A percentile compares a stretch with the other conserved stretches of the same genome.
These are phyloP conservation scores for Phalacrocorax aristotelis DNA, from an alignment of 2,113 vertebrate genomes.

Conservation along the genomic window DNA sequence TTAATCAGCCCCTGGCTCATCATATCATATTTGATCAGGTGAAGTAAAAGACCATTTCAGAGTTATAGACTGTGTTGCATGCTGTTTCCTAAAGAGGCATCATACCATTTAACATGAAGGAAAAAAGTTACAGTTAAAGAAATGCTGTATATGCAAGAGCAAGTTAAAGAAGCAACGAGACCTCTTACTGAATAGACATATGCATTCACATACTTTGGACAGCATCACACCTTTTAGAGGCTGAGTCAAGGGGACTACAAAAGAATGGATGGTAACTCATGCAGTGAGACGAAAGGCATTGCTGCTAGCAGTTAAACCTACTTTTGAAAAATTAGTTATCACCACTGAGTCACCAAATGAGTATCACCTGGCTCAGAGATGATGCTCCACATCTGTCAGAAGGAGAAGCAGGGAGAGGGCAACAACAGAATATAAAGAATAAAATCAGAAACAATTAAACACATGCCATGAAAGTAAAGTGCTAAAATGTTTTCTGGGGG, in stretches of 20 bases:
- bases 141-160: neutral
- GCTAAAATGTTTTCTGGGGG: neutral
- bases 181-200: neutral
- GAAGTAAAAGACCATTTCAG: neutral
- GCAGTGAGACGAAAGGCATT: neutral
- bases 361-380: neutral
- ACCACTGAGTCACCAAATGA: neutral
- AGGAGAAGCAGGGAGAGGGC: neutral
- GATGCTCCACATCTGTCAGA: neutral
- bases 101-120: neutral
- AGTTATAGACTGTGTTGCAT: rapidly evolving
- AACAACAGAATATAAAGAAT: neutral
- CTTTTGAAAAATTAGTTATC: neutral
- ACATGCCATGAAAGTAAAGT: neutral
- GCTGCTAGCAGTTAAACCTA: neutral
- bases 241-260: neutral
- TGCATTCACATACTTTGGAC: neutral
- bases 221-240: neutral
- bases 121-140: neutral
- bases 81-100: neutral
- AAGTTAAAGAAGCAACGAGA: neutral
- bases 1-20: neutral
- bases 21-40: neutral
- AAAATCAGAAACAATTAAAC: neutral
- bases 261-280: neutral